Percentiles rank a stretch among this genome's conserved stretches.
These are phyloP conservation scores for Spinibarbus caldwelli DNA, from an alignment of 2,797 vertebrate genomes.

Conservation along the genomic window DNA sequence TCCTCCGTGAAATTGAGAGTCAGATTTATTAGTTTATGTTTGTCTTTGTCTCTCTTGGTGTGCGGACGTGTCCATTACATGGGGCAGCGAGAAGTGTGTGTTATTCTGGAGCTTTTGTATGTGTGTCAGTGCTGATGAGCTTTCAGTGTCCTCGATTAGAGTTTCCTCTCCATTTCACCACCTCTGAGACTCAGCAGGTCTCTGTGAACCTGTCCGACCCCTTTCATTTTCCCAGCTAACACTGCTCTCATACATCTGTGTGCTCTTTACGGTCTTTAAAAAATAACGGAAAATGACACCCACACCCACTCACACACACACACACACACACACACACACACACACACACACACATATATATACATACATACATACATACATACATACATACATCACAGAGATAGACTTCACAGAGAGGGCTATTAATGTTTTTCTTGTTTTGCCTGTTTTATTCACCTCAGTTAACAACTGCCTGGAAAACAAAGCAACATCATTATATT, in stretches of 20 bases:
- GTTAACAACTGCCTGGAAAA: not conserved
- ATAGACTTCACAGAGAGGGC: not conserved
- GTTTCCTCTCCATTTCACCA: slow-evolving; percentile 44
- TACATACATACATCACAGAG: not conserved
- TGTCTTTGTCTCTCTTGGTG: slow-evolving; percentile 38
- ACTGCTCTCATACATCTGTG: slow-evolving; percentile 11
- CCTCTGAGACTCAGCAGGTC: slow-evolving; percentile 61
- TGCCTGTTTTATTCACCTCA: not conserved
- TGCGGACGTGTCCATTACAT: slow-evolving; percentile 11
- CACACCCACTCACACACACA: slow-evolving; percentile 17
- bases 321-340: not conserved
- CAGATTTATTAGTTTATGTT: slow-evolving; percentile 47
- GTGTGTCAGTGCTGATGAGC: slow-evolving; percentile 17
- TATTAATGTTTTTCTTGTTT: not conserved
- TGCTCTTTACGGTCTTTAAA: not conserved
- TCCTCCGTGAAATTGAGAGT: slow-evolving; percentile 49
- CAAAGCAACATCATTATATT: slow-evolving; percentile 3
- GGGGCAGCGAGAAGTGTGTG: slow-evolving; percentile 7
- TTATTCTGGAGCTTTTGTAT: not conserved
- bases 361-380: not conserved
- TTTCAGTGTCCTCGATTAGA: slow-evolving; percentile 31
- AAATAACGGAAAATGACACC: not conserved
- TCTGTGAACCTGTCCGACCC: slow-evolving; percentile 15
- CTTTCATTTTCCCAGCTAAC: slow-evolving; percentile 31
- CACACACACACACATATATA: not conserved